Base-by-base conservation (phyloP, 1,140 invertebrate genomes). In the Elysia chlorotica region DNA sequence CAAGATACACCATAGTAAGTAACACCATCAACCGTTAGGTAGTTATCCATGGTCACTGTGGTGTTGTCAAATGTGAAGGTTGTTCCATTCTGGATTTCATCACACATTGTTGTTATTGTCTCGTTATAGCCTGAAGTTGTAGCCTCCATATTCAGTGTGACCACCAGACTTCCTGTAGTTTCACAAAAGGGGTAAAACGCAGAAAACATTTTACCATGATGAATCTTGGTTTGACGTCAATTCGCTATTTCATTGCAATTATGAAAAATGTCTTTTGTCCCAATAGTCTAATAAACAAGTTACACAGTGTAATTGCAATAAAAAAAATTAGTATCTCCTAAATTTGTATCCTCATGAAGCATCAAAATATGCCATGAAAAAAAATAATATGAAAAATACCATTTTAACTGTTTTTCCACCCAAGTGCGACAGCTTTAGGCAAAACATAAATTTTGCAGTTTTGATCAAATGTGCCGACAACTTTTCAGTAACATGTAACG, bases 131-230 rank as follows among this genome's bases (percentile, higher is more conserved):
- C 77, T 14, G 54, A 63, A 1, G 35, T 36, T 48, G 73, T 78
- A 19, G 77, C 81, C 30, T 63, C 25, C 0, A 82, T 48, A 10
- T 57, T 68, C 2, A 80, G 57, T 10, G 68, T 72, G 4, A 80
- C 72, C 0, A 80, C 57, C 3, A 82, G 65, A 65, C 81, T 82
- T 31, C 81, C 81, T 82, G 73, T 23, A 54, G 68, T 36, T 25
- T 4, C 14, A 62, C 41, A 41, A 28, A 53, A 35, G 21, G 62
- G 2, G n/a, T 53, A n/a, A 53, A 10, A 61, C 31, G 17, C 31
- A 33, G 6, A 69, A n/a, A n/a, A n/a, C n/a, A n/a, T n/a, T n/a
- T n/a, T n/a, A n/a, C n/a, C n/a, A n/a, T n/a, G n/a, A n/a, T n/a
- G n/a, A n/a, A n/a, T n/a, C n/a, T n/a, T n/a, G n/a, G n/a, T n/a